A percentile compares a stretch with the other conserved stretches of the same genome.
phyloP scores from a whole-genome alignment of 2,797 vertebrate species.

The Microctenopoma steveboyesi region DNA sequence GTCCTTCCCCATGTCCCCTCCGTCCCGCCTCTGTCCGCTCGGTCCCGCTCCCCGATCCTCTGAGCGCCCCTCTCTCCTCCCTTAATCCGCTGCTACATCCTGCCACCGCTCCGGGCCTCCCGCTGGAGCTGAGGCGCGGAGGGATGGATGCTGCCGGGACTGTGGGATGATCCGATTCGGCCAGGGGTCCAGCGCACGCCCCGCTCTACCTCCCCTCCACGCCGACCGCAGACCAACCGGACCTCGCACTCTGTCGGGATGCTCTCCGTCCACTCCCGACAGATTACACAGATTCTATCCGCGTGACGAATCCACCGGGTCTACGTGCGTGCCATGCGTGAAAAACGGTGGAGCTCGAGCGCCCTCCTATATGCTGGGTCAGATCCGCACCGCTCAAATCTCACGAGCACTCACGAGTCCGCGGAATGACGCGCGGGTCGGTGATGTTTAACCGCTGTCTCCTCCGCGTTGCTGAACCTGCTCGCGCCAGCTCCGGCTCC shows the following conservation, averaged over 20 bases:
- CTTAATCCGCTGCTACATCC: slow-evolving; percentile 81
- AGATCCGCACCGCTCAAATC: slow-evolving; percentile 53
- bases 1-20: slow-evolving; percentile 95
- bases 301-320: slow-evolving; percentile 69
- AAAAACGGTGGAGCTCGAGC: slow-evolving; percentile 61
- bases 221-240: slow-evolving; percentile 30
- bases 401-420: slow-evolving; percentile 46
- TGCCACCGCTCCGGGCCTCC: slow-evolving; percentile 74
- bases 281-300: slow-evolving; percentile 60
- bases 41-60: slow-evolving; percentile 60
- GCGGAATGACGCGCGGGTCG: slow-evolving; percentile 40
- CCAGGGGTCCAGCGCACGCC: slow-evolving; percentile 50
- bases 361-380: slow-evolving; percentile 61
- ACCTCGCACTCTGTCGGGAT: slow-evolving; percentile 36
- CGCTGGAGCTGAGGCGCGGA: slow-evolving; percentile 67
- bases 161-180: slow-evolving; percentile 51
- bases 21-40: slow-evolving; percentile 59
- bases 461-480: slow-evolving; percentile 51
- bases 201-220: slow-evolving; percentile 5
- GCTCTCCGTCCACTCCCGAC: slow-evolving; percentile 51
- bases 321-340: slow-evolving; percentile 61
- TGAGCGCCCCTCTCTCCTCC: slow-evolving; percentile 72
- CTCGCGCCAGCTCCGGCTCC: slow-evolving; percentile 51
- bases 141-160: slow-evolving; percentile 50
- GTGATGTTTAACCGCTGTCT: slow-evolving; percentile 56